Conservation (phyloP, 2,797 vertebrate genomes). For the Scyliorhinus canicula region DNA sequence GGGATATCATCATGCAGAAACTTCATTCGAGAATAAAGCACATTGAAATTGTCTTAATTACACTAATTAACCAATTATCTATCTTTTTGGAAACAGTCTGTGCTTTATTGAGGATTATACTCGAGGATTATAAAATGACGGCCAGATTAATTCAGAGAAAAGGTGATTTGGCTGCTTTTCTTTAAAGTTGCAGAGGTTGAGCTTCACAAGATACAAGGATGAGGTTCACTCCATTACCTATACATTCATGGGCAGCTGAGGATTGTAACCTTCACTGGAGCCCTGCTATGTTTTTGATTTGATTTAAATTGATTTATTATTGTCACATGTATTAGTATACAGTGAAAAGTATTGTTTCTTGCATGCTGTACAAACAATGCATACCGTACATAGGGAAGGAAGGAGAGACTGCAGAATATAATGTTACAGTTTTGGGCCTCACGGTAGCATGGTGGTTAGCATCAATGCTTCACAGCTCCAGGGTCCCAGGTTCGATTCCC, state of each 20-base stretch:
- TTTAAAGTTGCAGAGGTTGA: background rate
- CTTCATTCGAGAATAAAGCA: background rate
- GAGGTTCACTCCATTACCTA: background rate
- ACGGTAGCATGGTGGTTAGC: too few relatives aligned
- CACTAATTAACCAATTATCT: constrained; percentile 1
- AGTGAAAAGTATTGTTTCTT: too few relatives aligned
- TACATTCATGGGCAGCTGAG: background rate
- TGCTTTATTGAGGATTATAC: background rate
- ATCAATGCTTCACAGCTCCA: too few relatives aligned
- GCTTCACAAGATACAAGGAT: background rate
- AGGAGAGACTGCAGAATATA: too few relatives aligned
- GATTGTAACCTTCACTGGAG: background rate
- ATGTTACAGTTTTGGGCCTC: too few relatives aligned
- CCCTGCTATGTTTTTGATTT: too few relatives aligned
- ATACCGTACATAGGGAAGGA: too few relatives aligned
- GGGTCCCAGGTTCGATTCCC: too few relatives aligned
- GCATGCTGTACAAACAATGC: too few relatives aligned
- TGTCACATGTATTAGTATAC: too few relatives aligned
- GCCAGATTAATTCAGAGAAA: background rate
- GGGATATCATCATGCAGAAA: background rate
- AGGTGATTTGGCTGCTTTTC: constrained; percentile 8
- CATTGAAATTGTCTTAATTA: constrained; percentile 32
- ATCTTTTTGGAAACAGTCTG: background rate
- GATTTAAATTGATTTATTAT: too few relatives aligned
- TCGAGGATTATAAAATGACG: background rate